Percentiles rank a stretch among this genome's conserved stretches.
Conservation (phyloP, 2,888 invertebrate species). For the Chloroclystis v-ata region DNA sequence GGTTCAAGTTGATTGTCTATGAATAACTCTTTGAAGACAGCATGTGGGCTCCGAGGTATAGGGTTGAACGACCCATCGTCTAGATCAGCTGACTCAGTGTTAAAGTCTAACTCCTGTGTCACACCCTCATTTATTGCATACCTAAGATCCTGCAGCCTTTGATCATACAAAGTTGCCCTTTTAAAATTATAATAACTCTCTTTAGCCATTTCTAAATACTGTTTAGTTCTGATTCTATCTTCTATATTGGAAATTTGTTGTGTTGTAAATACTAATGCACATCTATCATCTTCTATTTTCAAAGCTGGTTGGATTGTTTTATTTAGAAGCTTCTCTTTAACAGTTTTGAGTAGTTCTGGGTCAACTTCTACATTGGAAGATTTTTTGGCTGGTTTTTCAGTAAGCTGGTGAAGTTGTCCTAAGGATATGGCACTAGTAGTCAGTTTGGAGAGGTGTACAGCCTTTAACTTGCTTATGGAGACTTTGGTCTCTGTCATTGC, state of each 20-base stretch:
- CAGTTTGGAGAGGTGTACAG: conserved; percentile 82
- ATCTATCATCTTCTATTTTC: conserved; percentile 63
- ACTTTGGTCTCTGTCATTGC: conserved; percentile 82
- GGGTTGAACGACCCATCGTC: conserved; percentile 28
- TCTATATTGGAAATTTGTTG: conserved; percentile 53
- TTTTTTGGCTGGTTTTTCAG: conserved; percentile 47
- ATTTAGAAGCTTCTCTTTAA: conserved; percentile 64
- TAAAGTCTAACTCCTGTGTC: conserved; percentile 60
- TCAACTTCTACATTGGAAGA: conserved; percentile 53
- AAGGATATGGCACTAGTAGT: conserved; percentile 77
- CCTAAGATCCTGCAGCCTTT: conserved; percentile 63
- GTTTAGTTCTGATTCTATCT: conserved; percentile 55
- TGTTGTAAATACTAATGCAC: conserved; percentile 63
- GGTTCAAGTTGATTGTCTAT: conserved; percentile 62
- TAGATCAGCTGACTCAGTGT: conserved; percentile 25
- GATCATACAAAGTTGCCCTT: conserved; percentile 67
- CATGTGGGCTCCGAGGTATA: conserved; percentile 61
- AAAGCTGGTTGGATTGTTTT: conserved; percentile 35
- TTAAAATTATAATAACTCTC: conserved; percentile 73
- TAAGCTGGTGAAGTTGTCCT: conserved; percentile 79
- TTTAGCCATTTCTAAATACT: conserved; percentile 60
- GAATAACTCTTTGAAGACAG: conserved; percentile 66
- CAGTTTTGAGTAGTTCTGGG: conserved; percentile 58
- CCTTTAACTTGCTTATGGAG: conserved; percentile 81
- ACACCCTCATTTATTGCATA: conserved; percentile 72